Evolutionary conservation across 2,113 vertebrate species (phyloP), one percentile per base, ranked within the genome.

Genomic region (Bubo scandiacus): DNA sequence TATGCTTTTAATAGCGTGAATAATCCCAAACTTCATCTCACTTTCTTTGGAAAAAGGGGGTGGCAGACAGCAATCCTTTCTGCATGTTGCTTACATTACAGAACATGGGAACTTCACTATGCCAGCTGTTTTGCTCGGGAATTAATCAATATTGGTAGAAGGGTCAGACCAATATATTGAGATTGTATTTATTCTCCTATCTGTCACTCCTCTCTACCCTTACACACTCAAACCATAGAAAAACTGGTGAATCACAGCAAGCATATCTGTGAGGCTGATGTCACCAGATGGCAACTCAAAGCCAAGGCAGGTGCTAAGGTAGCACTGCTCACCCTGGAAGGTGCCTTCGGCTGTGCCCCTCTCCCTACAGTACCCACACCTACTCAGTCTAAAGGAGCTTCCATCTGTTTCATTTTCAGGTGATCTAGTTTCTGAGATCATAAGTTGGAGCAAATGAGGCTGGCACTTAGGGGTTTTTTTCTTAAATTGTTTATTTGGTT

Each of bases 231-330:
- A 78, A 59, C 15, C 2, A 1, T 3, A 34, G 17, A 20, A 32
- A 59, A 63, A 22, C 13, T 18, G 9, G 38, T 55, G 52, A 72
- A 75, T 59, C 61, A 59, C 34, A 65, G 74, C 0, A 0, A 87
- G 12, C 0, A 0, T 4, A 19, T 25, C 65, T 2, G 1, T 17
- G 67, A 73, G 38, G 58, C 49, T 77, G 71, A 68, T 52, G 67
- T 13, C 81, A 79, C 38, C 51, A 68, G 65, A 49, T 0, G 0
- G 75, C 32, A 54, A 10, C 8, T 21, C 34, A 15, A 52, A 83
- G 70, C 32, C 57, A 62, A 71, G 55, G 62, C 42, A 71, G 58
- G 54, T 68, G 74, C 57, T 87, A 6, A 73, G 34, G 82, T 1
- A 55, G 30, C 22, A 14, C 1, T 70, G 73, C 78, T 95, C 40